Percentiles rank a stretch among this genome's conserved stretches.
phyloP scores from a whole-genome alignment of 2,113 vertebrate species.

The Python bivittatus region DNA sequence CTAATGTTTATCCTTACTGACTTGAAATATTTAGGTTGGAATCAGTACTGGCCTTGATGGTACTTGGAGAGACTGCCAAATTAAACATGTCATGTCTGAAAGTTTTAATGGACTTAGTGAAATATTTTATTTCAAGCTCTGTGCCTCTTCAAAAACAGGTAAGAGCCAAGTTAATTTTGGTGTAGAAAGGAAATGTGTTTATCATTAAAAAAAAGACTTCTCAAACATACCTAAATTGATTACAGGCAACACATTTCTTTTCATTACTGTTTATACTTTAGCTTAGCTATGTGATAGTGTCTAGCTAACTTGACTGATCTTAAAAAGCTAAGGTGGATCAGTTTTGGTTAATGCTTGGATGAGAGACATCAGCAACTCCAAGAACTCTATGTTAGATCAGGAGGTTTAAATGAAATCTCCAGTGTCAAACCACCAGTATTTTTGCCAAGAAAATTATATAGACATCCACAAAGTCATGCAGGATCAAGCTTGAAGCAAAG shows the following conservation, averaged over 20 bases:
- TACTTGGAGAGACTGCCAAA: constrained; percentile 69
- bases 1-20: not conserved
- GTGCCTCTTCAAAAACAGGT: constrained; percentile 48
- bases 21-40: constrained; percentile 61
- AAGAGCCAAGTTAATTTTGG: constrained; percentile 40
- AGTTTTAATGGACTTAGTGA: constrained; percentile 61
- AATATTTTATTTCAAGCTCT: constrained; percentile 56
- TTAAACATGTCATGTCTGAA: constrained; percentile 67
- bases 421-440: too few relatives aligned
- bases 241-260: constrained; percentile 33
- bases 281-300: too few relatives aligned
- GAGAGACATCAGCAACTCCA: too few relatives aligned
- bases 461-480: too few relatives aligned
- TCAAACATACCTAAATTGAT: not conserved
- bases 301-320: too few relatives aligned
- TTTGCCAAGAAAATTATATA: too few relatives aligned
- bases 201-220: not conserved
- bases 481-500: too few relatives aligned
- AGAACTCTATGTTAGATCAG: too few relatives aligned
- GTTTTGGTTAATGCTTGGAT: too few relatives aligned
- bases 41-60: constrained; percentile 60
- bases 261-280: not conserved
- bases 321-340: too few relatives aligned
- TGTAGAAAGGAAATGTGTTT: constrained; percentile 14
- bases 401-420: too few relatives aligned